Evolutionary conservation across 2,888 invertebrate species (phyloP), one percentile per base, ranked within the genome.

Genomic region (Synergus umbraculus): DNA sequence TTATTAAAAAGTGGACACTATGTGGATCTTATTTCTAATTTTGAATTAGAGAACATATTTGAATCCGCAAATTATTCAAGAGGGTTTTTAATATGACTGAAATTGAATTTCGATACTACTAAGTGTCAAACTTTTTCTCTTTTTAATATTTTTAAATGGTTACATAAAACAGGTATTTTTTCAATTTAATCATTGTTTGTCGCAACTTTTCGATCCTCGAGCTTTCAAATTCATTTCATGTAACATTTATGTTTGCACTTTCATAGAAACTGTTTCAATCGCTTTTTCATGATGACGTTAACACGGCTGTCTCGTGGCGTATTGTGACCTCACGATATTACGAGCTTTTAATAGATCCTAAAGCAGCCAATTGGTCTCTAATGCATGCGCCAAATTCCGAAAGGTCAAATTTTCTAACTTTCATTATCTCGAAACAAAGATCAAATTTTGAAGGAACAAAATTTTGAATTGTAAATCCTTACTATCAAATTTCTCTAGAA

Each of bases 301-400:
- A 80, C 76, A 80, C 83, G 84, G 78, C 81, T 81, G 78, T 85
- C 83, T 78, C 84, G 81, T 84, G 83, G 79, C 83, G 80, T 82
- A 86, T 85, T 83, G 79, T 84, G 86, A 83, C 83, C 81, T 85
- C 82, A 76, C 83, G 81, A 86, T 37, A 37, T 86, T 85, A 85
- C 83, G 49, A 76, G 82, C 83, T 86, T 87, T 88, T 89, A 87
- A 89, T 88, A 89, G 88, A 84, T 43, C 80, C 76, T 78, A 65
- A 78, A 82, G 78, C 58, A 76, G 83, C 85, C 85, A 85, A 88
- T 86, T 86, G 87, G 84, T 84, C 64, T 76, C 64, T 44, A 60
- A 29, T 63, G 10, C 65, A 49, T 15, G 13, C 12, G 41, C n/a
- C 43, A 37, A 44, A 41, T n/a, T 77, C 8, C n/a, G 77, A 77